phyloP scores from a whole-genome alignment of 2,113 vertebrate genomes.

The Fregata magnificens region DNA sequence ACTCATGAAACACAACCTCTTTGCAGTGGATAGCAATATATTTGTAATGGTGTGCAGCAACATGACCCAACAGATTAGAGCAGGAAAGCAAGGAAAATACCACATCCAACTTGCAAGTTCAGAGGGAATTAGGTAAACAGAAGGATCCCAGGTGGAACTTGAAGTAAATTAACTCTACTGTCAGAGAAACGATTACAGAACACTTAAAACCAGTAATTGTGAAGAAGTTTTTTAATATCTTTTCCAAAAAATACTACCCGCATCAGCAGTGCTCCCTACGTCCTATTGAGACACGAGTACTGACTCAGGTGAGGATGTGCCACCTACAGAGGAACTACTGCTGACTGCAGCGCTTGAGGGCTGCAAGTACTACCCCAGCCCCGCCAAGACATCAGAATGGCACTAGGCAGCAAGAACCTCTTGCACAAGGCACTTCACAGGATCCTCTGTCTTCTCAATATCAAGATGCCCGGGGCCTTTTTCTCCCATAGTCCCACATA shows the following conservation, averaged over 20 bases:
- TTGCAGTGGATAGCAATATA: background rate
- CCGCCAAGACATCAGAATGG: fast-evolving
- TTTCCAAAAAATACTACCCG: background rate
- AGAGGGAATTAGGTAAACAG: slow-evolving; percentile 1
- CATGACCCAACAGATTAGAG: slow-evolving; percentile 24
- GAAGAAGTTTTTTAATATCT: background rate
- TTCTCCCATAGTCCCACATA: background rate
- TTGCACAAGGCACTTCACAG: background rate
- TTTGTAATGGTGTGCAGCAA: background rate
- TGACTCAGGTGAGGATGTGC: background rate
- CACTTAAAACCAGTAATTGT: background rate
- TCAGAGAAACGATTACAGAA: background rate
- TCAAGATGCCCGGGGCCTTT: background rate
- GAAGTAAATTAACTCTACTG: background rate
- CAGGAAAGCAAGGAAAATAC: background rate
- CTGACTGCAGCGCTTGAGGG: background rate
- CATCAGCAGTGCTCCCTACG: background rate
- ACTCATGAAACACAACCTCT: background rate
- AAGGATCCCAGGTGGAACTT: slow-evolving; percentile 4
- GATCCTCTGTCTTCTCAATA: background rate
- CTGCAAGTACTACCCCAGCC: background rate
- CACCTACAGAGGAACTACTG: background rate
- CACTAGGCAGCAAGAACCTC: background rate
- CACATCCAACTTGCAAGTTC: background rate
- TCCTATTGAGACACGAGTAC: background rate